Base-by-base conservation (phyloP, 2,113 vertebrate species). In the Ifrita kowaldi region DNA sequence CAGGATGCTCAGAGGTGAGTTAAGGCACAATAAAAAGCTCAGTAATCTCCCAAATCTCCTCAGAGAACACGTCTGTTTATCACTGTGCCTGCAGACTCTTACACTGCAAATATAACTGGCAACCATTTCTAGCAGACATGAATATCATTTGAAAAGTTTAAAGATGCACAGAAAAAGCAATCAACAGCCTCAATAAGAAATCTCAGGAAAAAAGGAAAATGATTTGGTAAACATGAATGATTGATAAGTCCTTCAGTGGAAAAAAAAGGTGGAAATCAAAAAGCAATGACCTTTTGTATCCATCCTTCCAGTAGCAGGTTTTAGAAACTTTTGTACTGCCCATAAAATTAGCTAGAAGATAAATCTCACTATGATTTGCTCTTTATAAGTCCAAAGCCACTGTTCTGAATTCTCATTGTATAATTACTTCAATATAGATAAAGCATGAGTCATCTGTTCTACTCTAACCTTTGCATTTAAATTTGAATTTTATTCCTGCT, bases 391-490 rank as follows among this genome's bases (percentile, higher is more conserved):
- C 91, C 77, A 75, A 81, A 97, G 84, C 49, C 88, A 85, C 84
- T 79, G 69, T 95, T 94, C 87, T 87, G 71, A 97, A 96, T 97
- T 95, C 86, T 93, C 71, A 84, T 62, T 69, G 87, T 89, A 95
- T 96, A 97, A 97, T 97, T 97, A 94, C 91, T 96, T 94, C 78
- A 84, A 62, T 70, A 77, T 39, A 96, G 97, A 96, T 97, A 96
- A 98, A 93, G 76, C 56, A 89, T 82, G 94, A 97, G 71, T 96
- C 96, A 97, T 94, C 93, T 95, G 46, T 89, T 91, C 77, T 89
- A 69, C 46, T 60, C 94, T 96, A 96, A 96, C 92, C 97, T 97
- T 97, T 95, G 84, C 91, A 96, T 96, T 97, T 92, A 94, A 95
- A 96, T 96, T 96, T 90, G 80, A 94, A 96, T 97, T 96, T 96